phyloP scores from a whole-genome alignment of 2,888 invertebrate species.

The Alloscopus bannaensis region DNA sequence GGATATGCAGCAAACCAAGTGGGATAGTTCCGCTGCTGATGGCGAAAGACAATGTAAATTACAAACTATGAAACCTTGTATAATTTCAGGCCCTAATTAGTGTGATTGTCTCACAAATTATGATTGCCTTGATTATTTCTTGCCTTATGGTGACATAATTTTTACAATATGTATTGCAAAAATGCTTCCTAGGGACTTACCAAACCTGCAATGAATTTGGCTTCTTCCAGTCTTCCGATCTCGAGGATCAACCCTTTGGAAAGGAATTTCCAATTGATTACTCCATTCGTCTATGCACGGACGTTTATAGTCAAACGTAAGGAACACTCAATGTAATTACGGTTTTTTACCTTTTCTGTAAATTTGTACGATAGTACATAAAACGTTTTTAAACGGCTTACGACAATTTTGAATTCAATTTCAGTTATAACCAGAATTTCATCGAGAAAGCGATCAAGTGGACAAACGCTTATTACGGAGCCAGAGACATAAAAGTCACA shows the following conservation, averaged over 20 bases:
- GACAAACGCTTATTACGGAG: constrained; percentile 77
- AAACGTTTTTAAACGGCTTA: constrained; percentile 14
- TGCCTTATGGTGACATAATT: not conserved
- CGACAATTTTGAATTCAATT: no score
- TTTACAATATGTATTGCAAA: not conserved
- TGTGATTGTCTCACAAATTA: no score
- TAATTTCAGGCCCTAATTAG: no score
- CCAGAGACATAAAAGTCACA: constrained; percentile 74
- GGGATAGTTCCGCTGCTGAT: constrained; percentile 81
- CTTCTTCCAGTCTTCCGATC: constrained; percentile 91
- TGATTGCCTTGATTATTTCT: no score
- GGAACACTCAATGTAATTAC: no score
- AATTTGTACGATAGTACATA: no score
- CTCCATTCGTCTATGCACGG: constrained; percentile 87
- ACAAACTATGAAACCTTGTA: constrained; percentile 31
- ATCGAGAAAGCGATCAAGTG: constrained; percentile 75
- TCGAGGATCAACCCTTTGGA: constrained; percentile 81
- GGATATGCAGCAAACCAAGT: constrained; percentile 81
- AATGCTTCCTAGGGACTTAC: constrained; percentile 78
- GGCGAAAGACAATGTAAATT: constrained; percentile 76
- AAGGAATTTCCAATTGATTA: constrained; percentile 85
- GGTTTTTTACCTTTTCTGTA: no score
- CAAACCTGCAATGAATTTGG: constrained; percentile 98
- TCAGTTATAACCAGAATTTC: constrained; percentile 74
- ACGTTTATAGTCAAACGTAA: constrained; percentile 82